Percentiles rank a stretch among this genome's conserved stretches.
Conservation (phyloP, 2,113 vertebrate species). For the Carettochelys insculpta region DNA sequence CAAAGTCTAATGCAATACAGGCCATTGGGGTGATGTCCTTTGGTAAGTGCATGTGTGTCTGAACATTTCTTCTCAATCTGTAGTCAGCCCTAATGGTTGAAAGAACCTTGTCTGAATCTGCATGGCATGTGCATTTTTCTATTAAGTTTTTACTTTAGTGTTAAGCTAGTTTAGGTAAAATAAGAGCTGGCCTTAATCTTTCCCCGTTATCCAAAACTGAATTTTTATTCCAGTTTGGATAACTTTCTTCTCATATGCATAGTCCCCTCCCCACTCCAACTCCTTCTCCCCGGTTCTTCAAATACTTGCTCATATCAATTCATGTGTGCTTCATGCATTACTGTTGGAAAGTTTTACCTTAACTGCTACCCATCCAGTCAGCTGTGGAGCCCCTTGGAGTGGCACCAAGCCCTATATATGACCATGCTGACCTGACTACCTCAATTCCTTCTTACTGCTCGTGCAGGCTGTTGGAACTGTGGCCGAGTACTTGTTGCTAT, state of each 20-base stretch:
- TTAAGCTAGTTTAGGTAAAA: background rate
- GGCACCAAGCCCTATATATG: too few species aligned
- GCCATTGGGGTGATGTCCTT: constrained; percentile 95
- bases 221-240: background rate
- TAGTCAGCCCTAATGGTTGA: background rate
- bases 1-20: constrained; percentile 88
- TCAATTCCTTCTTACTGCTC: too few species aligned
- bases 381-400: too few species aligned
- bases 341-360: too few species aligned
- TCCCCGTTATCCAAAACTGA: constrained; percentile 21
- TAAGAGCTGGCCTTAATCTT: background rate
- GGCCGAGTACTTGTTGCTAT: too few species aligned
- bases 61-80: background rate
- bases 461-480: too few species aligned
- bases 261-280: constrained; percentile 1
- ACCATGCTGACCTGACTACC: too few species aligned
- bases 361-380: too few species aligned
- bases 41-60: constrained; percentile 79
- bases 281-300: background rate
- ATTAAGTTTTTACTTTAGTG: background rate
- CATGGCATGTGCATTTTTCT: background rate
- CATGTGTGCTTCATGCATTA: too few species aligned
- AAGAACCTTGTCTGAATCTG: background rate
- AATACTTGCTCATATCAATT: too few species aligned
- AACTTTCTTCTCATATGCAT: background rate